A percentile compares a stretch with the other conserved stretches of the same genome.
phyloP scores from a whole-genome alignment of 2,113 vertebrate species.

The Greenwoodochromis staneri region DNA sequence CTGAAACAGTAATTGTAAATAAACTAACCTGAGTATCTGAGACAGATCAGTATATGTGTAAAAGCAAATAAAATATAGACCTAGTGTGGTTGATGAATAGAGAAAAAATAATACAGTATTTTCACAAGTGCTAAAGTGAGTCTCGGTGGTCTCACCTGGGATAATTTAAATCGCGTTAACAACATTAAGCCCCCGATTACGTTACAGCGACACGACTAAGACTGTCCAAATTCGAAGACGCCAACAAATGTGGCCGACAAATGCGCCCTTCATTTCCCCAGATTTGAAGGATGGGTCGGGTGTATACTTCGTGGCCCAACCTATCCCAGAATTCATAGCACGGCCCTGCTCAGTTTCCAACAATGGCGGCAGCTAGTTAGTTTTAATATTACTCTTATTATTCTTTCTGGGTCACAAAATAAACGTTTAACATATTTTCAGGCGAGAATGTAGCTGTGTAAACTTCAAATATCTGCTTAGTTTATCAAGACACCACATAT shows the following conservation, averaged over 20 bases:
- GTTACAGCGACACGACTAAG: not conserved
- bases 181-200: not conserved
- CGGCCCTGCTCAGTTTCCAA: too few relatives aligned
- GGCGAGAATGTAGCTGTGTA: too few relatives aligned
- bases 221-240: not conserved
- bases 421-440: too few relatives aligned
- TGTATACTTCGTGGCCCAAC: not conserved
- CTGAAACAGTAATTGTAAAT: not conserved
- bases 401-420: too few relatives aligned
- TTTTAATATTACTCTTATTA: too few relatives aligned
- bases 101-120: not conserved
- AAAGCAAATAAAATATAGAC: not conserved
- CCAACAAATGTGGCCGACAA: not conserved
- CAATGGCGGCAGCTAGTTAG: too few relatives aligned
- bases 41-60: not conserved
- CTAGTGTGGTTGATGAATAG: not conserved
- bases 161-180: not conserved
- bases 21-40: not conserved
- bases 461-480: too few relatives aligned
- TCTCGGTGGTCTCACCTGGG: not conserved
- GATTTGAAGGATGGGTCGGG: not conserved
- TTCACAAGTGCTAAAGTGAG: not conserved
- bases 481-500: too few relatives aligned
- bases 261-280: not conserved
- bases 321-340: not conserved